A percentile compares a stretch with the other conserved stretches of the same genome.
Evolutionary conservation across 2,888 invertebrate species (phyloP).

Genomic region (Lucinisca nassula): DNA sequence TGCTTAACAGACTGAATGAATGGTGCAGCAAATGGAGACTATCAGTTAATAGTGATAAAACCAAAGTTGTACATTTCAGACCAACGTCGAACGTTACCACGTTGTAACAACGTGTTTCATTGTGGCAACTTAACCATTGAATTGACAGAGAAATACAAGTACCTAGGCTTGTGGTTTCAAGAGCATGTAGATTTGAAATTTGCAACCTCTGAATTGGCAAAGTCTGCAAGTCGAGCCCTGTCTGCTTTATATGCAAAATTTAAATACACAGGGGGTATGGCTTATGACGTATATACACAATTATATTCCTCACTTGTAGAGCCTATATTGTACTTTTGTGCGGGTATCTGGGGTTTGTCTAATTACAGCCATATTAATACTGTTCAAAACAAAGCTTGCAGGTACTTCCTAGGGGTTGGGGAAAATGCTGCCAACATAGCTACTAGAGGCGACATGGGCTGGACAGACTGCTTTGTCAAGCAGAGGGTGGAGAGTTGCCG

Average conservation of each 20-base stretch:
- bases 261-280: slow-evolving; percentile 9
- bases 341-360: neutral
- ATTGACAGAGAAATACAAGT: slow-evolving; percentile 30
- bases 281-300: slow-evolving; percentile 12
- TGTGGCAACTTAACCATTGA: slow-evolving; percentile 12
- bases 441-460: slow-evolving; percentile 21
- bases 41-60: slow-evolving; percentile 35
- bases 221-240: slow-evolving; percentile 14
- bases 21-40: slow-evolving; percentile 35
- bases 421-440: neutral
- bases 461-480: slow-evolving; percentile 1
- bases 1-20: slow-evolving; percentile 24
- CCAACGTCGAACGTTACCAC: neutral
- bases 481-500: neutral
- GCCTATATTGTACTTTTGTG: slow-evolving; percentile 17
- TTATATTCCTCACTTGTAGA: slow-evolving; percentile 1
- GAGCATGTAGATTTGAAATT: slow-evolving; percentile 24
- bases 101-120: neutral
- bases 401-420: slow-evolving; percentile 5
- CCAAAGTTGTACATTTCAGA: slow-evolving; percentile 27
- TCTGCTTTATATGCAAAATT: slow-evolving; percentile 25
- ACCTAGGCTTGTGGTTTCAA: slow-evolving; percentile 52
- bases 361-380: neutral
- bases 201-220: slow-evolving; percentile 8
- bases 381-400: neutral